Conservation (phyloP, 2,113 vertebrate genomes). For the Thryonomys swinderianus region DNA sequence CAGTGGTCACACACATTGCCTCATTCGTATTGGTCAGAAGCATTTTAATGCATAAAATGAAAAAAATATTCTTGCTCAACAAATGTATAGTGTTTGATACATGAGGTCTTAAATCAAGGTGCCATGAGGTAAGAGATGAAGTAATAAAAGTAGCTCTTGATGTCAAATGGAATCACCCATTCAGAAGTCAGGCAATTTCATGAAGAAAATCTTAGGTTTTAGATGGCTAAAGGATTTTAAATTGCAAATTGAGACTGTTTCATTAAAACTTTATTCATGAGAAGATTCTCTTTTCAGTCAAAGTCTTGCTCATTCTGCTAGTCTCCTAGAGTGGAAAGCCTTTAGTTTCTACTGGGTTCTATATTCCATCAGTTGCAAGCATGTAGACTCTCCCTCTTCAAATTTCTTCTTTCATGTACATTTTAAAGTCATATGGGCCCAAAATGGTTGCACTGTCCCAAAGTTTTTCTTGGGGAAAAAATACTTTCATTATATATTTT, state of each 20-base stretch:
- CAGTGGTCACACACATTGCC: not conserved
- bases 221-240: not conserved
- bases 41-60: not conserved
- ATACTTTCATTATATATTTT: not conserved
- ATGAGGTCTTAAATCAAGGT: slow-evolving; percentile 35
- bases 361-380: not conserved
- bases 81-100: not conserved
- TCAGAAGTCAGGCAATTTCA: not conserved
- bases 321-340: not conserved
- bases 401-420: not conserved
- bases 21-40: not conserved
- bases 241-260: not conserved
- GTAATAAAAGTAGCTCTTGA: not conserved
- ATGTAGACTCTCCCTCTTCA: not conserved
- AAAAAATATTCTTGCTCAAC: not conserved
- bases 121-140: not conserved
- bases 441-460: not conserved
- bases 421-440: not conserved
- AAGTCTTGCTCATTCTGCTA: not conserved
- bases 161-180: slow-evolving; percentile 22
- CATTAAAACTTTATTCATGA: not conserved
- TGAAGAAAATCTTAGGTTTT: not conserved
- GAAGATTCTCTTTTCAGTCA: not conserved
- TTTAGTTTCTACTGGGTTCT: not conserved
- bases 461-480: not conserved